Base-by-base conservation (phyloP, 2,113 vertebrate genomes). In the Irena cyanogastra region DNA sequence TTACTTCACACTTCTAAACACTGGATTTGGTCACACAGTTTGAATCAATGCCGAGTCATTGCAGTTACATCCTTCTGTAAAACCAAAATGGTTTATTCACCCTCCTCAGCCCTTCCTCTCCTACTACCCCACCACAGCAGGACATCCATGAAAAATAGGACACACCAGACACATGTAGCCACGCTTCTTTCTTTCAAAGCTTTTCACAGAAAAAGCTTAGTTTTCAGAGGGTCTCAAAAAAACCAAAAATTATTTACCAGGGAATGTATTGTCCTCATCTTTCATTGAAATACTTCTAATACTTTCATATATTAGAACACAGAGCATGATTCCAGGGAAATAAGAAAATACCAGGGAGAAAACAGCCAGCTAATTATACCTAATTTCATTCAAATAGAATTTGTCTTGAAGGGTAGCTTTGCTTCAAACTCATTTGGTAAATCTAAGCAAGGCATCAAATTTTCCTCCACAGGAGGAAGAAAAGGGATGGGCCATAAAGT, bases 11-110 rank as follows among this genome's bases (percentile, higher is more conserved):
- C 49, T 83, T 89, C 60, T 61, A 41, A 89, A 70, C 26, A 50
- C 8, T 50, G 47, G 83, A 30, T 89, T 84, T 75, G 7, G 37
- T 66, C 12, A 57, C 16, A 17, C 3, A 20, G 19, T 61, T 83
- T 53, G 78, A 74, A 52, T 60, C 11, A 49, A 15, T 35, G 11
- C 14, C 26, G 8, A 45, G 20, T 50, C 28, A 71, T 31, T 59
- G 35, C 4, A 24, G 16, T n/a, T 28, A 12, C 4, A 56, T 24
- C 10, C 7, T 66, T 81, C 50, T 10, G 5, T 49, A 22, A 26
- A 49, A 5, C 9, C 10, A 11, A 5, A 11, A 4, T 16, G 5
- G 8, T 41, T 31, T 39, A n/a, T 3, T 17, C 19, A 69, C 1
- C 1, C 15, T 74, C 17, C 5, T 81, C 21, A 71, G 37, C 6